Evolutionary conservation across 2,888 invertebrate genomes (phyloP).

Genomic region (Calliscelio sp.): DNA sequence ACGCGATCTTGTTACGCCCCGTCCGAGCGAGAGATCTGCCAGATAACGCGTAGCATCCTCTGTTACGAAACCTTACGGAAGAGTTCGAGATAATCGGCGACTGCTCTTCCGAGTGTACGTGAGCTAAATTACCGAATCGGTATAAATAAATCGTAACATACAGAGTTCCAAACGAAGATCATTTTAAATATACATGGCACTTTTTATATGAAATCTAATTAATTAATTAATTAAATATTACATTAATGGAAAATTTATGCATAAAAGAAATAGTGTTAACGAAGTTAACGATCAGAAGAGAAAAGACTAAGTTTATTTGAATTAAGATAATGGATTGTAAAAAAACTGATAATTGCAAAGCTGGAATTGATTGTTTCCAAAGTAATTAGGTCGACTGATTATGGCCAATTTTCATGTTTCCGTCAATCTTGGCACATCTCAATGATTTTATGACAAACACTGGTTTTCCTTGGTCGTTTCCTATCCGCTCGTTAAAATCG

Average conservation of each 20-base stretch:
- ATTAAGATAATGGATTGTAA: too few relatives aligned
- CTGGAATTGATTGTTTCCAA: not conserved
- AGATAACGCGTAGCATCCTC: conserved; percentile 52
- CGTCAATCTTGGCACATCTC: conserved; percentile 27
- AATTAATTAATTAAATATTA: too few relatives aligned
- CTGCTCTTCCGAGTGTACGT: conserved; percentile 20
- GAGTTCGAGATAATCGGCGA: conserved; percentile 21
- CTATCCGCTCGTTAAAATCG: conserved; percentile 61
- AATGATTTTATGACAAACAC: conserved; percentile 45
- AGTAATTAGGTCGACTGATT: conserved; percentile 44
- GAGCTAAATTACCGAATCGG: conserved; percentile 32
- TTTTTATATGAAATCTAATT: too few relatives aligned
- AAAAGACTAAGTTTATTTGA: too few relatives aligned
- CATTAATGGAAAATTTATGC: too few relatives aligned
- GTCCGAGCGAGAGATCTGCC: too few relatives aligned
- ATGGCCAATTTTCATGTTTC: conserved; percentile 41
- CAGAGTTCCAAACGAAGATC: not conserved
- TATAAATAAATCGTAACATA: not conserved
- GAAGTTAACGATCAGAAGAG: too few relatives aligned
- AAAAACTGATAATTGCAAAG: too few relatives aligned
- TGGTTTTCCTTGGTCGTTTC: conserved; percentile 69
- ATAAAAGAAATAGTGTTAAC: too few relatives aligned
- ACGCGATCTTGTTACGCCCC: conserved; percentile 74
- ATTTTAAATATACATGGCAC: not conserved
- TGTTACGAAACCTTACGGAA: conserved; percentile 71